These are phyloP conservation scores for Platynereis dumerilii DNA, from an alignment of 2,888 invertebrate genomes.

Conservation along the genomic window DNA sequence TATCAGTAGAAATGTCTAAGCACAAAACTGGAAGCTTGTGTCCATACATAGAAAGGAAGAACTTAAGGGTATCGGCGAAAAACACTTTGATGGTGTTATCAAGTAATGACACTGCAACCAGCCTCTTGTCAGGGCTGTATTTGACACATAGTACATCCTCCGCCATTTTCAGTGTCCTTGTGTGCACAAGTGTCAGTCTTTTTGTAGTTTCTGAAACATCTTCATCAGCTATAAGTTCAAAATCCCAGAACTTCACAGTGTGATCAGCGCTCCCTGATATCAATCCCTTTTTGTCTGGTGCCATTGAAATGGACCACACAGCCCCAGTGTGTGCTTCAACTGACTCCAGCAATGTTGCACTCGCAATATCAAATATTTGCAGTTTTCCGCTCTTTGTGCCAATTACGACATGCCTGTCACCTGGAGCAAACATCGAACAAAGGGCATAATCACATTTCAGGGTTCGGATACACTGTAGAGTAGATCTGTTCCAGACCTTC, in stretches of 20 bases:
- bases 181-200: slow-evolving; percentile 70
- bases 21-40: slow-evolving; percentile 93
- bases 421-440: slow-evolving; percentile 81
- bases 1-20: slow-evolving; percentile 84
- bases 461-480: slow-evolving; percentile 75
- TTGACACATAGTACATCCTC: slow-evolving; percentile 85
- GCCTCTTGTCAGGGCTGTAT: slow-evolving; percentile 74
- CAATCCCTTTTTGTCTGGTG: slow-evolving; percentile 74
- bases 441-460: slow-evolving; percentile 75
- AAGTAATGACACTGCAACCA: slow-evolving; percentile 86
- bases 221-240: slow-evolving; percentile 78
- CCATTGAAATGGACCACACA: slow-evolving; percentile 78
- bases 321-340: slow-evolving; percentile 82
- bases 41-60: slow-evolving; percentile 92
- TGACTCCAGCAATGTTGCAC: slow-evolving; percentile 80
- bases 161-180: slow-evolving; percentile 82
- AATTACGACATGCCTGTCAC: slow-evolving; percentile 86
- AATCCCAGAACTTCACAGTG: slow-evolving; percentile 92
- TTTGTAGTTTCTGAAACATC: slow-evolving; percentile 46
- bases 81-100: slow-evolving; percentile 96
- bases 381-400: slow-evolving; percentile 84
- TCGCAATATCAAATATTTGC: slow-evolving; percentile 83
- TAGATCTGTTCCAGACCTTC: slow-evolving; percentile 88
- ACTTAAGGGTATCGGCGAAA: slow-evolving; percentile 93
- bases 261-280: slow-evolving; percentile 85